Evolutionary conservation across 2,113 vertebrate genomes (phyloP), one percentile per base, ranked within the genome.

Genomic region (Columba livia): DNA sequence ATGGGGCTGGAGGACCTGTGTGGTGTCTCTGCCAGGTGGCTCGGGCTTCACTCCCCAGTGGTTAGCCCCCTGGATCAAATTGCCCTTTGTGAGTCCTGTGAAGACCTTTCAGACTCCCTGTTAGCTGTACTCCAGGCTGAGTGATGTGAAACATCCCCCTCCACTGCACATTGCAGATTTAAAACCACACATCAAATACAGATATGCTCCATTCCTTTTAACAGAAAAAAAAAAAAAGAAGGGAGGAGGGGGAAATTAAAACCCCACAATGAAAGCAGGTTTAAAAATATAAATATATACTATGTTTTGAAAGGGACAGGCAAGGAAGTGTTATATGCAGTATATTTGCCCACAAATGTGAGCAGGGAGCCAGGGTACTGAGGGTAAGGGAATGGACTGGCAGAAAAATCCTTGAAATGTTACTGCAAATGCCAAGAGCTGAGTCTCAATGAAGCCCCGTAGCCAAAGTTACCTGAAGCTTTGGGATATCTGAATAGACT

Each of bases 11-110:
- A 42, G 62, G 12, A 23, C 23, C 50, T 53, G 54, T 32, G 80
- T 12, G 0, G 0, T 16, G 32, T 51, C 72, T 56, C 60, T 84
- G 58, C 54, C 58, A 21, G 51, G 73, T n/a, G 32, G 26, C 67
- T 50, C 0, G 3, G 60, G 23, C 32, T 78, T 25, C 31, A 18
- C 29, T 73, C 54, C 54, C 16, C 29, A 3, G 36, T 1, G 0
- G 26, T 53, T 51, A 72, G 34, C 11, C 19, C 61, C 34, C 6
- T 53, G 70, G 38, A 72, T 85, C 79, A 77, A 69, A 42, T 0
- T 77, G 71, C 64, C 62, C 58, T 85, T 72, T 79, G 74, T 48
- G 69, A 29, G 1, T 6, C 11, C 53, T 73, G 32, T 50, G 71
- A 77, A 80, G 50, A 64, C 71, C 26, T 69, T 66, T 90, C 80